Evolutionary conservation across 2,113 vertebrate species (phyloP).

Genomic region (Eulemur rufifrons): DNA sequence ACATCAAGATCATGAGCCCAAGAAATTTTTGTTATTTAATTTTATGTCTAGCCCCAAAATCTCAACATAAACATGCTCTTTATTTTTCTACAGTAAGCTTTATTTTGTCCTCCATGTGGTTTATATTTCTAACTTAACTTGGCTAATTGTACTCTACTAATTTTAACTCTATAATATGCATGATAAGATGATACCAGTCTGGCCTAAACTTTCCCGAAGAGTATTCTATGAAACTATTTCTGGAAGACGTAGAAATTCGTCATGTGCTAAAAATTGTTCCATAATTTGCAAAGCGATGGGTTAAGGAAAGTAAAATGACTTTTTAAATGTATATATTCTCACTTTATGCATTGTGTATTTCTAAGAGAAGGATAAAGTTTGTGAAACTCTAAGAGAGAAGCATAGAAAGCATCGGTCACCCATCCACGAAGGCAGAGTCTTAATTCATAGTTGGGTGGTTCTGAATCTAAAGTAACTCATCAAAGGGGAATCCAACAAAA

Average conservation of each 20-base stretch:
- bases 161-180: neutral
- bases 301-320: neutral
- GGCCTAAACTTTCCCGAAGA: neutral
- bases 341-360: neutral
- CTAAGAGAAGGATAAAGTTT: neutral
- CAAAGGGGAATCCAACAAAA: neutral
- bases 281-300: neutral
- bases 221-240: neutral
- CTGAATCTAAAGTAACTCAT: neutral
- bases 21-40: neutral
- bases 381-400: neutral
- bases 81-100: neutral
- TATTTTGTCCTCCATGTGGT: neutral
- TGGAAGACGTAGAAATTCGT: neutral
- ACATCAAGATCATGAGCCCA: neutral
- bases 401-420: neutral
- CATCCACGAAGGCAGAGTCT: neutral
- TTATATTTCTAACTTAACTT: neutral
- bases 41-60: neutral
- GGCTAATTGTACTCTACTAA: neutral
- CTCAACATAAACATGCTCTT: neutral
- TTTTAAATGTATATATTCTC: neutral
- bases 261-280: neutral
- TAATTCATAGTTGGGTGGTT: neutral
- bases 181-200: neutral